phyloP scores from a whole-genome alignment of 92 coral and sea anemone species.

The Isaurus tuberculatus region DNA sequence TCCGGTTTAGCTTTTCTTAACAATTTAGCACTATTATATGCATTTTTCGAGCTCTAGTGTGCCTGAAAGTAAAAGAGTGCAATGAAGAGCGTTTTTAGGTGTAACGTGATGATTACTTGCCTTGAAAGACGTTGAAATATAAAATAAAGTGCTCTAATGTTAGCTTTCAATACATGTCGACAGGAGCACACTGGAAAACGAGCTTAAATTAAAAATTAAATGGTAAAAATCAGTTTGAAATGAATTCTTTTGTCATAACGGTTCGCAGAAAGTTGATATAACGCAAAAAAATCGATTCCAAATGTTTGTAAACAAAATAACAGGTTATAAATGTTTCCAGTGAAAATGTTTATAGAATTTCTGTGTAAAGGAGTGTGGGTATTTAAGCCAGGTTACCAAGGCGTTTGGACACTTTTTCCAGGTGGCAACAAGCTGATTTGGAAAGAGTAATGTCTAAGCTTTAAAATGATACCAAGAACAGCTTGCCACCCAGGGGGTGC shows the following conservation, averaged over 20 bases:
- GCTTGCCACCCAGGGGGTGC: no score
- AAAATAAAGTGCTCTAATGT: no score
- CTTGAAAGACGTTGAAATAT: neutral
- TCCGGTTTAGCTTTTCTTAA: no score
- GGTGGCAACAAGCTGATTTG: no score
- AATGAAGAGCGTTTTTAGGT: neutral
- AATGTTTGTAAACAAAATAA: neutral
- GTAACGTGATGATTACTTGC: neutral
- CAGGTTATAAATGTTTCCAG: neutral
- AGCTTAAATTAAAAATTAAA: no score
- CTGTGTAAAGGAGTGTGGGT: no score
- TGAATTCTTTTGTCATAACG: neutral
- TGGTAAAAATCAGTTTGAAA: neutral
- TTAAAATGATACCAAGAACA: no score
- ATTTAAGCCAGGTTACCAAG: no score
- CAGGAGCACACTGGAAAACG: neutral
- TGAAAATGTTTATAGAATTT: no score
- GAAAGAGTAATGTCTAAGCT: no score
- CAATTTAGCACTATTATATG: neutral
- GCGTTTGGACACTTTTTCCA: no score
- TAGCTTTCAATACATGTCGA: neutral
- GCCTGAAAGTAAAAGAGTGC: neutral
- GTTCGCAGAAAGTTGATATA: neutral
- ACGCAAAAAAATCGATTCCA: no score
- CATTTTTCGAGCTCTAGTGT: neutral